A percentile compares a stretch with the other conserved stretches of the same genome.
Evolutionary conservation across 2,113 vertebrate genomes (phyloP).

Genomic region (Rhynchopsitta pachyrhyncha): DNA sequence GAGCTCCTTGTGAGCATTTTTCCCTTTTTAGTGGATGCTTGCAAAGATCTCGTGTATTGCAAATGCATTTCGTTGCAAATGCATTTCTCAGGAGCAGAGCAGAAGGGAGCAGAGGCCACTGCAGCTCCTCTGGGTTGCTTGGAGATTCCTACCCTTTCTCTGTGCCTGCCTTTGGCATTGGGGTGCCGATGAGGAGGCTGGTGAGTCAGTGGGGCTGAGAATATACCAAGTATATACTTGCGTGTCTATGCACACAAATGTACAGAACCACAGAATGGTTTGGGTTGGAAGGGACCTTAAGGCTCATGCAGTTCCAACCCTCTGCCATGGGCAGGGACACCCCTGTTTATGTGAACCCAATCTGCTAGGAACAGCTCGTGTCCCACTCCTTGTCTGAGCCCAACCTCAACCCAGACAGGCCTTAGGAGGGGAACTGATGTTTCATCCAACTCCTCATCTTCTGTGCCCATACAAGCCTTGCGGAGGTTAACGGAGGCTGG

Average conservation of each 20-base stretch:
- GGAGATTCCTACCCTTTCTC: conserved; percentile 5
- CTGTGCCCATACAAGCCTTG: not conserved
- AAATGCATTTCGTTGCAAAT: not conserved
- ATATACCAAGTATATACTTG: not conserved
- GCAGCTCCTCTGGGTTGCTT: not conserved
- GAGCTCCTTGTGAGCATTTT: conserved; percentile 18
- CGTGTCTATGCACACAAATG: not conserved
- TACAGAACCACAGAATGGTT: not conserved
- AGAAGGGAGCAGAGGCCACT: not conserved
- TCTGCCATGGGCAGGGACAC: not conserved
- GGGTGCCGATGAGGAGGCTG: not conserved
- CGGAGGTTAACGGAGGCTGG: not conserved
- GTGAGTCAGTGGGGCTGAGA: not conserved
- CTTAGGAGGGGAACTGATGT: not conserved
- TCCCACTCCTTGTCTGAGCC: not conserved
- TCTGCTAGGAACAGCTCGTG: accelerated
- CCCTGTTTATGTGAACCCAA: not conserved
- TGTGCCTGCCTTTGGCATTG: not conserved
- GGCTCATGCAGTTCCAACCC: not conserved
- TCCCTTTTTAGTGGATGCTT: not conserved
- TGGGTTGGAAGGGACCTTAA: not conserved
- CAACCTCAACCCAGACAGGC: accelerated
- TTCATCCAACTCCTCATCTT: not conserved
- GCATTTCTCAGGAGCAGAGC: not conserved
- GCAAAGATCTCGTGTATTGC: not conserved